Evolutionary conservation across 2,888 invertebrate genomes (phyloP), one percentile per base, ranked within the genome.

Genomic region (Cantharis rustica): DNA sequence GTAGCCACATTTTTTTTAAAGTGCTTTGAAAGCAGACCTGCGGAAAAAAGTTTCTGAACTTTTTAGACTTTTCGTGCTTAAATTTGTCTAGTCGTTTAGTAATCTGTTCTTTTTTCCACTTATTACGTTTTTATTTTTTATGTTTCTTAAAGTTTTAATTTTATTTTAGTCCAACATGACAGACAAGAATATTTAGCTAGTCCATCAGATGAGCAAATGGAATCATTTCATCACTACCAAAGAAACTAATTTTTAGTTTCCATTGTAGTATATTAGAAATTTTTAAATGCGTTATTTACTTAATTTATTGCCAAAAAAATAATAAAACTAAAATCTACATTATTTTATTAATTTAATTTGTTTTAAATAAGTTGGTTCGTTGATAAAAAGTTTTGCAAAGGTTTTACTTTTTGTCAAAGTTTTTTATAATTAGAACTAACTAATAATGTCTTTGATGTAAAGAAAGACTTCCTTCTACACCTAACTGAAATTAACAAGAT

Each of bases 101-200:
- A 23, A 23, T 23, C 1, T 9, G 9, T 23, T 23, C 23, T 23
- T 9, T 23, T 23, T 23, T 1, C 0, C 23, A 23, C 9, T 23
- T 9, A 23, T 7, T 23, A 23, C 23, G 23, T n/a, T n/a, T n/a
- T n/a, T n/a, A n/a, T n/a, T n/a, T n/a, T n/a, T n/a, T n/a, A n/a
- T n/a, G n/a, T 20, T 9, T 20, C 16, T 69, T 68, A 26, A 47
- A 69, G 27, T 69, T 15, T 61, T n/a, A 13, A 31, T 47, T 61
- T 16, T 69, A 81, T 86, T 86, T 82, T 80, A 87, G 87, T 84
- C 85, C 84, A 84, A 75, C 85, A 86, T 77, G 86, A 87, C 76
- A 82, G 87, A 15, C 77, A 74, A 15, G 76, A 76, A n/a, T 71
- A 71, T 16, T 75, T 75, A 61, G 78, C 79, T 13, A 71, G 66